These are phyloP conservation scores for Litoditis marina DNA, from an alignment of 2,888 invertebrate species.

Conservation along the genomic window DNA sequence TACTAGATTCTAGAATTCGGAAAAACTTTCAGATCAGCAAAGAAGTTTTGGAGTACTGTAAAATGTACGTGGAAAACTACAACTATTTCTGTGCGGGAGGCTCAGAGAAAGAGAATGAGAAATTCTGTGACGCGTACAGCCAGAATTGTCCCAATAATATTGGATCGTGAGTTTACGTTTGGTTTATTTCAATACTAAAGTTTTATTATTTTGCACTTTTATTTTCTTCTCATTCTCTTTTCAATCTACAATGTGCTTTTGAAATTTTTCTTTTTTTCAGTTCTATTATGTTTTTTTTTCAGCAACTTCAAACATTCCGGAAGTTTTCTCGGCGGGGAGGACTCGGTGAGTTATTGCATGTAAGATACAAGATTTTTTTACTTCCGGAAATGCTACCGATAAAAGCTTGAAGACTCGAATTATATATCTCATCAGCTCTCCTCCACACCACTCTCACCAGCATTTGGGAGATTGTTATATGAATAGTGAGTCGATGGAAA, in stretches of 20 bases:
- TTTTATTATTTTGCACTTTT: background rate
- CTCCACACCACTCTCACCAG: too few species aligned
- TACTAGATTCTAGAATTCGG: too few species aligned
- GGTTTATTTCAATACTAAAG: background rate
- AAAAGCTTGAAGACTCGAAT: too few species aligned
- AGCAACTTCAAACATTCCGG: too few species aligned
- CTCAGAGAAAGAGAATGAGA: conserved; percentile 24
- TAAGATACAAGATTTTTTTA: too few species aligned
- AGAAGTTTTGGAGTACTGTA: conserved; percentile 39
- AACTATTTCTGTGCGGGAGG: conserved; percentile 46
- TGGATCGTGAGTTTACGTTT: conserved; percentile 10
- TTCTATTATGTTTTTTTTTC: background rate
- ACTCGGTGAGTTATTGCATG: too few species aligned
- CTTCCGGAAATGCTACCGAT: too few species aligned
- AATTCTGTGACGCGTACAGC: conserved; percentile 46
- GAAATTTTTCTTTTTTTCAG: background rate
- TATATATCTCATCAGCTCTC: too few species aligned
- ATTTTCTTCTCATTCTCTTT: background rate
- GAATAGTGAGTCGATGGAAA: too few species aligned
- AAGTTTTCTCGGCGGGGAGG: too few species aligned
- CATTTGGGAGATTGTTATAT: too few species aligned
- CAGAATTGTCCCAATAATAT: conserved; percentile 44
- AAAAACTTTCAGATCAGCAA: conserved; percentile 1
- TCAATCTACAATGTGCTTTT: background rate
- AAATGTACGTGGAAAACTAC: conserved; percentile 47